Evolutionary conservation across 2,113 vertebrate species (phyloP), one percentile per base, ranked within the genome.

Genomic region (Axis porcinus): DNA sequence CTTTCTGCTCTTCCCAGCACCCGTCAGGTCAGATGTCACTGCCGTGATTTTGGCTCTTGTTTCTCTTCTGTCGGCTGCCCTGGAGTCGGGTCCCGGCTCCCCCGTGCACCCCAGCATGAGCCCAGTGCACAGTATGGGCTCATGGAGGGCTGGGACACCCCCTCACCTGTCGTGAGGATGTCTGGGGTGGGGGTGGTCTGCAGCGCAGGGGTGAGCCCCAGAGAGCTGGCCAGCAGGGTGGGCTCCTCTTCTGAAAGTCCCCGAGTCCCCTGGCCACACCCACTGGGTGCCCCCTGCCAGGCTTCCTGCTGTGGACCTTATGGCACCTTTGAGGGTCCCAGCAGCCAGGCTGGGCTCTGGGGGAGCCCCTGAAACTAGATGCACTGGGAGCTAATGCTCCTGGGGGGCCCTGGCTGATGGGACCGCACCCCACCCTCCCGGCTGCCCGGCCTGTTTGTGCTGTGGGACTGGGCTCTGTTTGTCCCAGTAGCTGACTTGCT

Each of bases 361-460:
- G 27, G 17, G 47, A 28, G 11, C 23, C 60, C 43, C 40, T 58
- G 81, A 62, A 30, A 78, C 28, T 0, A 5, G 25, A 55, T 57
- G n/a, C 16, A 11, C 79, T 64, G 45, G 47, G 64, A 45, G 14
- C 55, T 6, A 17, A 81, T 4, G 28, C 47, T 25, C 17, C 6
- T 2, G 45, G 43, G 15, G 45, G 2, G 40, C 47, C 14, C 43
- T 5, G 25, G 14, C 45, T 55, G n/a, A 40, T 14, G 76, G 76
- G 43, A 17, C 28, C 21, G 13, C 11, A 0, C 33, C 14, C n/a
- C 0, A 13, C 7, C 78, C 23, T 57, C 54, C 25, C 3, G 33
- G 7, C 4, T 3, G 8, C 13, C 40, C 36, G 7, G 11, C 2
- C 1, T 16, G 55, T 47, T 52, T 78, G 23, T 64, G 45, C 55